A percentile compares a stretch with the other conserved stretches of the same genome.
phyloP scores from a whole-genome alignment of 2,113 vertebrate genomes.

The Anas platyrhynchos region DNA sequence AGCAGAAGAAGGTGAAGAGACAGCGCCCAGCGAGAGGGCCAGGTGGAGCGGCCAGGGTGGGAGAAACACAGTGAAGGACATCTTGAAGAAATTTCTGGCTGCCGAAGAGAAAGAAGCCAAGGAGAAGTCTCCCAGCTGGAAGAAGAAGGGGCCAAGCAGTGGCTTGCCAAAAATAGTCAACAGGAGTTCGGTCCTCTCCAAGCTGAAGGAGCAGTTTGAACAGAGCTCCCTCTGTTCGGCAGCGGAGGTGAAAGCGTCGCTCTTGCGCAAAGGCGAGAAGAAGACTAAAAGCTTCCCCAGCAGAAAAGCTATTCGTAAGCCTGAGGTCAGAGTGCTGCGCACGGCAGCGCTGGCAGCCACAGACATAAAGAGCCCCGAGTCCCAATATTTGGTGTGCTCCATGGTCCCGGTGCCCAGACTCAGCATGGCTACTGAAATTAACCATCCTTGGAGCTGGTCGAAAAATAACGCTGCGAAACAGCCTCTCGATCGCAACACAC shows the following conservation, averaged over 20 bases:
- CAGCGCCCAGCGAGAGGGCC: background rate
- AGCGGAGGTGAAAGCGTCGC: constrained; percentile 15
- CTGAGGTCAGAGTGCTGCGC: constrained; percentile 53
- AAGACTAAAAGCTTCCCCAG: background rate
- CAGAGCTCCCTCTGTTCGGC: constrained; percentile 71
- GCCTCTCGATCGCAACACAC: background rate
- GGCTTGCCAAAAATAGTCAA: constrained; percentile 53
- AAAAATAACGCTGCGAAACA: constrained; percentile 27
- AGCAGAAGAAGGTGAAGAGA: background rate
- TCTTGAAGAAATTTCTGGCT: constrained; percentile 84
- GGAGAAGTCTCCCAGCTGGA: constrained; percentile 8
- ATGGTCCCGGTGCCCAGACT: constrained; percentile 53
- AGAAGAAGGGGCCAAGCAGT: background rate
- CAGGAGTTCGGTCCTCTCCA: constrained; percentile 74
- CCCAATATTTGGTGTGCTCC: constrained; percentile 64
- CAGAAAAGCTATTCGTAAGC: constrained; percentile 54
- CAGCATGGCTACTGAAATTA: constrained; percentile 68
- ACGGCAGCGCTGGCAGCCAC: constrained; percentile 46
- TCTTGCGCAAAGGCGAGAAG: constrained; percentile 20
- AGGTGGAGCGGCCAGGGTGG: constrained; percentile 21
- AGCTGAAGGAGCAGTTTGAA: constrained; percentile 85
- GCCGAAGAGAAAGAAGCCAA: constrained; percentile 79
- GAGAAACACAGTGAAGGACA: constrained; percentile 80
- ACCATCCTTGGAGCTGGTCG: constrained; percentile 66
- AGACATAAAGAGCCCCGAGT: constrained; percentile 35